Conservation (phyloP, 2,113 vertebrate genomes). For the Sinosuthora webbiana region DNA sequence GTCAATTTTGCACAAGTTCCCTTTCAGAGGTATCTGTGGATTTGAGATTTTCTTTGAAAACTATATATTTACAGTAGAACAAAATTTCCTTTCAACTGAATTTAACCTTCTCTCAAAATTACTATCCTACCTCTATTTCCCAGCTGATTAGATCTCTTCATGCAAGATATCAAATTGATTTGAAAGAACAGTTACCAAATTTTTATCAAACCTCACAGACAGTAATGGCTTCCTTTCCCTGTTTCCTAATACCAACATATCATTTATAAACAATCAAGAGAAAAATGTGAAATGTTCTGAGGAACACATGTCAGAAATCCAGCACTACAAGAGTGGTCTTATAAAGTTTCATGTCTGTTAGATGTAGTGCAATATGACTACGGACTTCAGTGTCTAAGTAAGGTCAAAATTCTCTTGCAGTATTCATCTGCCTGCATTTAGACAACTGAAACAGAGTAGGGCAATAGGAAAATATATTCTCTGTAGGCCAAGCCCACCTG, state of each 20-base stretch:
- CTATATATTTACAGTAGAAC: background rate
- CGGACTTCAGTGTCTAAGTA: background rate
- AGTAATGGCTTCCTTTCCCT: background rate
- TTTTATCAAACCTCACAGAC: background rate
- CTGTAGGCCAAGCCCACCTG: background rate
- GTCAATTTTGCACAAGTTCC: background rate
- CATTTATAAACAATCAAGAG: background rate
- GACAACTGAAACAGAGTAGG: background rate
- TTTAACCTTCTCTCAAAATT: background rate
- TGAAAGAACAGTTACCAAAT: background rate
- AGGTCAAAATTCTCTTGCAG: background rate
- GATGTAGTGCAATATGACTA: background rate
- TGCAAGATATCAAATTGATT: background rate
- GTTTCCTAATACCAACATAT: fast-evolving
- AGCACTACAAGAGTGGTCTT: background rate
- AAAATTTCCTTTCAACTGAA: background rate
- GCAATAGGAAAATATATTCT: background rate
- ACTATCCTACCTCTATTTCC: background rate
- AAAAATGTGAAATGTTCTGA: fast-evolving
- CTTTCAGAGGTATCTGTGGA: background rate
- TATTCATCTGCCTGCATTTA: background rate
- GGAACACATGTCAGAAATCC: background rate
- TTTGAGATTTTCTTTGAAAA: background rate
- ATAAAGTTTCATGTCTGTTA: background rate
- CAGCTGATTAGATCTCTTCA: fast-evolving